Conservation (phyloP, 2,113 vertebrate genomes). For the Phalacrocorax aristotelis region DNA sequence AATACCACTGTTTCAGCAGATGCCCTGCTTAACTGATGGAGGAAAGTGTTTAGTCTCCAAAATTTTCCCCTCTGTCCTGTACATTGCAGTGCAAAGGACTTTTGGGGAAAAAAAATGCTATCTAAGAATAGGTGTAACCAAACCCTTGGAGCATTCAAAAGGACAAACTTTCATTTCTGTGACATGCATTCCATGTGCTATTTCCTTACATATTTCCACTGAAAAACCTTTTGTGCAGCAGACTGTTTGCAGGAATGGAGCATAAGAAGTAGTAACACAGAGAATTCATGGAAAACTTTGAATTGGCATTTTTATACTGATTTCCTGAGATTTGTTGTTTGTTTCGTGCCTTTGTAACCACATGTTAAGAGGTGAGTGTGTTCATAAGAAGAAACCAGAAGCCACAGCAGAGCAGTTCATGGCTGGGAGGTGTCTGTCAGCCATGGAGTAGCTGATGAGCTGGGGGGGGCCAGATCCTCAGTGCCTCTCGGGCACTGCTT, state of each 20-base stretch:
- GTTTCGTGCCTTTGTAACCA: not conserved
- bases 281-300: not conserved
- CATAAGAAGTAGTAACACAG: not conserved
- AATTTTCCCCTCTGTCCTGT: not conserved
- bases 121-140: not conserved
- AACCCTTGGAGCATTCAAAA: not conserved
- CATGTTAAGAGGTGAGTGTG: not conserved
- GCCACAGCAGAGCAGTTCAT: not conserved
- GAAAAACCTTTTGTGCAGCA: not conserved
- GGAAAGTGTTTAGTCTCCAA: not conserved
- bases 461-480: not conserved
- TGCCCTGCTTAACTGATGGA: not conserved
- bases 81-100: not conserved
- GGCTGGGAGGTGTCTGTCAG: not conserved
- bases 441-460: not conserved
- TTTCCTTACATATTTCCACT: not conserved
- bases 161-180: not conserved
- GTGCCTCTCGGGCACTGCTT: rapidly evolving
- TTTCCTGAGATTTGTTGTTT: not conserved
- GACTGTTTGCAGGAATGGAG: not conserved
- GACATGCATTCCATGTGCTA: rapidly evolving
- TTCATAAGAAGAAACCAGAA: not conserved
- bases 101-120: rapidly evolving
- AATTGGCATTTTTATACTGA: not conserved
- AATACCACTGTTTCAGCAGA: not conserved